A percentile compares a stretch with the other conserved stretches of the same genome.
Conservation (phyloP, 2,888 invertebrate species). For the Orthosia incerta region DNA sequence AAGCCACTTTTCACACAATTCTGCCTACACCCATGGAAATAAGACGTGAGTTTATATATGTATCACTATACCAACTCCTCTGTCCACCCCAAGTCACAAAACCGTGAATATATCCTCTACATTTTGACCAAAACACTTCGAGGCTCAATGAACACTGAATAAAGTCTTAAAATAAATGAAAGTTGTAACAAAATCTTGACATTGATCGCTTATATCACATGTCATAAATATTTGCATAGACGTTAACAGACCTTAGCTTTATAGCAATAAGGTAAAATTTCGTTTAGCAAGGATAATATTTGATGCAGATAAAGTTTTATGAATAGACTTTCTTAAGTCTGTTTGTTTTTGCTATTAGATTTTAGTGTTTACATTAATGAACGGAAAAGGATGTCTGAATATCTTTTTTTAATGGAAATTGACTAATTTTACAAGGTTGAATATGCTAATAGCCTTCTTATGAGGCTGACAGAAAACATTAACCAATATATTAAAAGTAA, state of each 20-base stretch:
- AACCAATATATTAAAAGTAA: neutral
- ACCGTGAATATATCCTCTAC: constrained; percentile 27
- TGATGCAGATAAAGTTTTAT: constrained; percentile 40
- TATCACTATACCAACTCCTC: neutral
- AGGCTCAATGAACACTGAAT: constrained; percentile 39
- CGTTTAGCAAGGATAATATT: constrained; percentile 11
- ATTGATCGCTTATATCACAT: constrained; percentile 61
- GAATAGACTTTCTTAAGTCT: constrained; percentile 54
- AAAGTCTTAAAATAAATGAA: constrained; percentile 60
- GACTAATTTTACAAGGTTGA: constrained; percentile 6
- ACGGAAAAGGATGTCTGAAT: constrained; percentile 30
- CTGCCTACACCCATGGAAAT: too few species aligned
- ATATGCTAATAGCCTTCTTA: neutral
- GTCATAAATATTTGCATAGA: constrained; percentile 47
- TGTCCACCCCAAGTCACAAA: constrained; percentile 20
- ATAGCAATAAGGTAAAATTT: constrained; percentile 40
- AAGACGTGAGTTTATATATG: too few species aligned
- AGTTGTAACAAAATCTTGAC: constrained; percentile 54
- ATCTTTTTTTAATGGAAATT: neutral
- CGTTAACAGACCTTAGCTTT: neutral
- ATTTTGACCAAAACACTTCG: constrained; percentile 47
- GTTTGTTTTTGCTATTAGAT: constrained; percentile 30
- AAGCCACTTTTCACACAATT: neutral
- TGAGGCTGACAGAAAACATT: constrained; percentile 8
- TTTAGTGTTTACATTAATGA: constrained; percentile 24